A percentile compares a stretch with the other conserved stretches of the same genome.
Evolutionary conservation across 2,113 vertebrate species (phyloP).

Genomic region (Vanacampus margaritifer): DNA sequence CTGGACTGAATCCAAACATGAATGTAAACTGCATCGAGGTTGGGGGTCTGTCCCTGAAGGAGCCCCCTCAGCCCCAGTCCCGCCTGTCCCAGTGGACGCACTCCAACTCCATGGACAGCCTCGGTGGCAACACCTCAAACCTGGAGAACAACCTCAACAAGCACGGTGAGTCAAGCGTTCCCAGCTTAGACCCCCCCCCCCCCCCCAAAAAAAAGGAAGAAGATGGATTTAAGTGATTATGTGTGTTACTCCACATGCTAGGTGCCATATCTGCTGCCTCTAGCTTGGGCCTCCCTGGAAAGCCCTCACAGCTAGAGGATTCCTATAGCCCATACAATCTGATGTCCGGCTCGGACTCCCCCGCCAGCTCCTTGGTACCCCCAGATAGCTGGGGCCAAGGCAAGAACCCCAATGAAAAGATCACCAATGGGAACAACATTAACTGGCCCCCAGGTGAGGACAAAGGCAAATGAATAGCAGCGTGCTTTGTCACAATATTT

Average conservation of each 20-base stretch:
- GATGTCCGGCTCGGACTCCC: slow-evolving; percentile 87
- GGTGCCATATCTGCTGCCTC: slow-evolving; percentile 93
- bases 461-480: not conserved
- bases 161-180: slow-evolving; percentile 74
- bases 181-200: not conserved
- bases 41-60: slow-evolving; percentile 89
- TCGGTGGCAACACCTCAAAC: slow-evolving; percentile 85
- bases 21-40: slow-evolving; percentile 97
- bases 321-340: slow-evolving; percentile 93
- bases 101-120: slow-evolving; percentile 89
- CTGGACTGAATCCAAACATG: slow-evolving; percentile 94
- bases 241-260: slow-evolving; percentile 36
- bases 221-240: not conserved
- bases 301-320: slow-evolving; percentile 89
- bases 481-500: not conserved
- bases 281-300: slow-evolving; percentile 83
- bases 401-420: slow-evolving; percentile 91
- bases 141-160: slow-evolving; percentile 94
- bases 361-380: slow-evolving; percentile 87
- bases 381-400: slow-evolving; percentile 95
- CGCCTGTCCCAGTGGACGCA: slow-evolving; percentile 99
- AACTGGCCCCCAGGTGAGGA: slow-evolving; percentile 95
- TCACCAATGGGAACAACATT: slow-evolving; percentile 94
- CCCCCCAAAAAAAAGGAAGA: not conserved
- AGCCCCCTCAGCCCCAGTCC: slow-evolving; percentile 92